Evolutionary conservation across 1,140 invertebrate genomes (phyloP).

Genomic region (Drosophila erecta): DNA sequence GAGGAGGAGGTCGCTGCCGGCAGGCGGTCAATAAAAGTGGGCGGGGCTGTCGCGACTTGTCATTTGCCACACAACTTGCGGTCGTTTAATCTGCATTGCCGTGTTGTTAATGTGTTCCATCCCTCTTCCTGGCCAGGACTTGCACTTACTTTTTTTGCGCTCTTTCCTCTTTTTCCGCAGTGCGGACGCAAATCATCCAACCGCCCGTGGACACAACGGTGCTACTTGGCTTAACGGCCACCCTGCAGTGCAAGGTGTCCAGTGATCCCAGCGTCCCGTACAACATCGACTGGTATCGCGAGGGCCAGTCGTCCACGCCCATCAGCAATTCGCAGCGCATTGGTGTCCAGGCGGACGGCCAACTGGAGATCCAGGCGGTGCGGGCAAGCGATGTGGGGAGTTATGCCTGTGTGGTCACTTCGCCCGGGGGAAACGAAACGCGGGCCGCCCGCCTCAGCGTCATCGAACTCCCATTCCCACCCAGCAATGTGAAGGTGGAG

Average conservation of each 20-base stretch:
- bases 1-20: background rate
- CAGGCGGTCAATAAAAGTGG: slow-evolving; percentile 30
- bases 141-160: slow-evolving; percentile 1
- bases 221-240: slow-evolving; percentile 94
- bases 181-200: slow-evolving; percentile 95
- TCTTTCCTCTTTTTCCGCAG: slow-evolving; percentile 85
- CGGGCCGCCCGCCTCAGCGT: slow-evolving; percentile 93
- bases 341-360: slow-evolving; percentile 90
- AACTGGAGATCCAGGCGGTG: slow-evolving; percentile 92
- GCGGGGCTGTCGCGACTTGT: slow-evolving; percentile 39
- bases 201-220: slow-evolving; percentile 96
- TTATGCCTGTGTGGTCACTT: slow-evolving; percentile 92
- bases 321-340: slow-evolving; percentile 87
- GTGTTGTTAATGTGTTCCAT: slow-evolving; percentile 57
- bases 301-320: slow-evolving; percentile 87
- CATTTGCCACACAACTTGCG: slow-evolving; percentile 44
- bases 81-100: slow-evolving; percentile 64
- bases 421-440: slow-evolving; percentile 96
- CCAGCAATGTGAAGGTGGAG: slow-evolving; percentile 92
- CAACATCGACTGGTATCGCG: slow-evolving; percentile 95
- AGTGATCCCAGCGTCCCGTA: slow-evolving; percentile 96
- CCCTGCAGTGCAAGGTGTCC: slow-evolving; percentile 96
- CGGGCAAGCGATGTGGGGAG: slow-evolving; percentile 92
- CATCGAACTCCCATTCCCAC: slow-evolving; percentile 97
- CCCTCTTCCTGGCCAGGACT: background rate